Evolutionary conservation across 37 sponge, comb jelly and placozoan species (phyloP), one percentile per base, ranked within the genome.

Genomic region (Spongilla lacustris): DNA sequence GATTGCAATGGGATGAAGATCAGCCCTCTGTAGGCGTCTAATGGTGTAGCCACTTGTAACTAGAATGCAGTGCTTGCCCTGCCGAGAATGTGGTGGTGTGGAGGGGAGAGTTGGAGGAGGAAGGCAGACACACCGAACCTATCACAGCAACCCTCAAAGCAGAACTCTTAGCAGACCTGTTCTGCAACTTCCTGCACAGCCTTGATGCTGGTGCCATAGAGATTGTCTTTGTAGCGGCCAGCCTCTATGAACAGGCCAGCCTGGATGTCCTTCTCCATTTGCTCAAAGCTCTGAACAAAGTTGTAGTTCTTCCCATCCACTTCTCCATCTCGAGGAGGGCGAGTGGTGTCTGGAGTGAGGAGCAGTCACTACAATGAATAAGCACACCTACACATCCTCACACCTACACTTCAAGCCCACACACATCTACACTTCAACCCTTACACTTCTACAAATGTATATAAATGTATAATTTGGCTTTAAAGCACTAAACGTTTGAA

Each of bases 161-260:
- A 23, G 22, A 9, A 46, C 37, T 29, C 24, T 0, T 0, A 27
- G 50, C 88, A 41, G 5, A 94, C 96, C 91, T 89, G 85, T 19
- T 94, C 88, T 23, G 96, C 92, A 0, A 99, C 99, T 67, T 99
- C 98, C 72, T 90, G 69, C 50, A 99, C 99, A 36, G 98, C 98
- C 75, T 91, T 91, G 46, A 97, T 93, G 41, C 95, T 95, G 34
- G 99, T 99, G 22, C 99, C 99, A 82, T 99, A 99, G 29, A 99
- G 94, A 69, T 99, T 97, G 35, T 99, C 95, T 74, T 99, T 99
- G 86, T 94, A 97, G 50, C 96, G 89, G 11, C 99, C 99, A 23
- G 99, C 99, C 68, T 99, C 99, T 37, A 99, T 99, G 86, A 99
- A 99, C 71, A 95, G 86, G 83, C 97, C 96, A 27, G 99, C 96